Conservation (phyloP, 2,888 invertebrate genomes). For the Ormyrus pomaceus region DNA sequence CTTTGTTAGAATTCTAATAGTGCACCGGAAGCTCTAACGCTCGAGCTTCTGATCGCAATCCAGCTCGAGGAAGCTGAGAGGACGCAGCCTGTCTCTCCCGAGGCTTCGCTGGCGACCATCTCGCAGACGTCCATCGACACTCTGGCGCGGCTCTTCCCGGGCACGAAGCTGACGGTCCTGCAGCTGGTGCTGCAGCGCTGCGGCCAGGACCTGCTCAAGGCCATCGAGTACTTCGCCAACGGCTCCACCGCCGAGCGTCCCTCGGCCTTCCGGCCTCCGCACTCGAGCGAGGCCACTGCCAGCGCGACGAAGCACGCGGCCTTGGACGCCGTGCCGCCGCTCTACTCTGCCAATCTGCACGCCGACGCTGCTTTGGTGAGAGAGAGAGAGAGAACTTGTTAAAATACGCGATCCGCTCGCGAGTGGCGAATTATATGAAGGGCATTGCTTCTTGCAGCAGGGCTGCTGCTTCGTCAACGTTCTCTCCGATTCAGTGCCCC, state of each 20-base stretch:
- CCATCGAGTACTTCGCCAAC: constrained; percentile 87
- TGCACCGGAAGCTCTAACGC: too few species aligned
- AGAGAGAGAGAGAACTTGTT: too few species aligned
- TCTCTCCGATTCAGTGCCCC: constrained; percentile 66
- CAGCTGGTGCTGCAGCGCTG: constrained; percentile 94
- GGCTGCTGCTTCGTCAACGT: constrained; percentile 68
- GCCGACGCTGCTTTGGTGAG: constrained; percentile 63
- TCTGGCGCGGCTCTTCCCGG: constrained; percentile 91
- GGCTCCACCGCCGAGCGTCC: constrained; percentile 50
- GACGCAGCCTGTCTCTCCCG: neutral
- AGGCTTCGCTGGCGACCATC: constrained; percentile 72
- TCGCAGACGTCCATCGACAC: constrained; percentile 89
- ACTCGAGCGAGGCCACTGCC: neutral
- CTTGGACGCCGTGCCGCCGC: constrained; percentile 57
- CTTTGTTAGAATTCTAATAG: too few species aligned
- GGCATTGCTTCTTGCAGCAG: neutral
- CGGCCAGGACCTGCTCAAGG: constrained; percentile 92
- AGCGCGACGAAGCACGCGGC: too few species aligned
- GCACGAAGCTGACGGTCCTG: constrained; percentile 90
- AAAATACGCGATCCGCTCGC: neutral
- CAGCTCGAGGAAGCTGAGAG: neutral
- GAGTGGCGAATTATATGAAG: neutral
- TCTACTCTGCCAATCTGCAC: constrained; percentile 67
- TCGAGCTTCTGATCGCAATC: neutral
- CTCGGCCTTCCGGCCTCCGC: constrained; percentile 61